Percentiles rank a stretch among this genome's conserved stretches.
These are phyloP conservation scores for Thera britannica DNA, from an alignment of 2,888 invertebrate species.

Conservation along the genomic window DNA sequence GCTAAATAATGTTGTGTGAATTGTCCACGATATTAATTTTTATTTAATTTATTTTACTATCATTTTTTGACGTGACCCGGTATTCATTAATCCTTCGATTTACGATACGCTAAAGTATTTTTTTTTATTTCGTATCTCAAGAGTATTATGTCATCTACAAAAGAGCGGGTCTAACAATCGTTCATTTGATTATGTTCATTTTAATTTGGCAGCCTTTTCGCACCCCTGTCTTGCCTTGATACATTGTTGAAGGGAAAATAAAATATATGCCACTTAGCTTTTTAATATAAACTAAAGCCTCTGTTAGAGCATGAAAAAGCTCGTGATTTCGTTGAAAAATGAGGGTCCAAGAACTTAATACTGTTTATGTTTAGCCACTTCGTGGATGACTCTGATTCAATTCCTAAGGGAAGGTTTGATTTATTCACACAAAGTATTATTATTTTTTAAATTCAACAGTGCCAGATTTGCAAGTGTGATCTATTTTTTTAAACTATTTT, in stretches of 20 bases:
- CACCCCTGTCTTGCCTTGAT: constrained; percentile 79
- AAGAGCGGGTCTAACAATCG: constrained; percentile 57
- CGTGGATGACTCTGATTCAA: background rate
- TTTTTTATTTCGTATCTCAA: too few species aligned
- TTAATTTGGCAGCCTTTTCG: constrained; percentile 73
- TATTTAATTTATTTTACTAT: too few species aligned
- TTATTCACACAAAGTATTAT: background rate
- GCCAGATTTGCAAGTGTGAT: too few species aligned
- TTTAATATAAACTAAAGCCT: constrained; percentile 66
- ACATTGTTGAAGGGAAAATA: constrained; percentile 76
- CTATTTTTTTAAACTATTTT: too few species aligned
- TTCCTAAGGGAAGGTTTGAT: background rate
- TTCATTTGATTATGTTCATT: constrained; percentile 66
- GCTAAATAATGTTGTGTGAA: too few species aligned
- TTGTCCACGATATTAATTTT: too few species aligned
- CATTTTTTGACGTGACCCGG: too few species aligned
- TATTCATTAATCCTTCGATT: too few species aligned
- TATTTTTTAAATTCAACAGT: background rate
- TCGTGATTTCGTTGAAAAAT: constrained; percentile 28
- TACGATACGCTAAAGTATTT: too few species aligned
- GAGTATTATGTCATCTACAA: background rate
- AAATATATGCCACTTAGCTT: constrained; percentile 71
- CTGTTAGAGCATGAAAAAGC: constrained; percentile 32
- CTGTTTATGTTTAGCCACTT: constrained; percentile 10
- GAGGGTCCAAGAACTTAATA: constrained; percentile 25